Evolutionary conservation across 2,888 invertebrate species (phyloP).

Genomic region (Lithophane semibrunnea): DNA sequence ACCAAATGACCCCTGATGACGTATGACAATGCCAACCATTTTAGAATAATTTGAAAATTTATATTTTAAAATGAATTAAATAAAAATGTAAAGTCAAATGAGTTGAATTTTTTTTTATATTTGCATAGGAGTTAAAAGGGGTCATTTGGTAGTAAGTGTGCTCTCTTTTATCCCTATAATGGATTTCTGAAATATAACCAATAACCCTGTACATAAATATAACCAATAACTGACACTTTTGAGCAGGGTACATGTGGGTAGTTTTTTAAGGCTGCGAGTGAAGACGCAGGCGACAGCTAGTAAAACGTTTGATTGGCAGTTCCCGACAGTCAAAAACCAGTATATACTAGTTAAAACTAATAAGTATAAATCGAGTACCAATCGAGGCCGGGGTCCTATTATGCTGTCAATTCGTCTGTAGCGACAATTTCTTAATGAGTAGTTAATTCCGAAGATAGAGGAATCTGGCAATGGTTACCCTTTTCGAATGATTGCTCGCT

Average conservation of each 20-base stretch:
- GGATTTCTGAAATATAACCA: too few relatives aligned
- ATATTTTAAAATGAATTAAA: too few relatives aligned
- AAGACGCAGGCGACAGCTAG: neutral
- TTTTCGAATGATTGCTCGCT: constrained; percentile 56
- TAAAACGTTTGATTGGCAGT: neutral
- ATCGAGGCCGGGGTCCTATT: constrained; percentile 58
- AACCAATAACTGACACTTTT: neutral
- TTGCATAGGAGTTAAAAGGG: too few relatives aligned
- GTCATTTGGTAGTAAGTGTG: too few relatives aligned
- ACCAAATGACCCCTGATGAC: too few relatives aligned
- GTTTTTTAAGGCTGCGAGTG: neutral
- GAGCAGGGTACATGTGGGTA: too few relatives aligned
- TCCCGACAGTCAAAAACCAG: constrained; percentile 52
- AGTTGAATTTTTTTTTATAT: too few relatives aligned
- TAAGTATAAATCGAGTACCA: constrained; percentile 58
- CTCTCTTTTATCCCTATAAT: too few relatives aligned
- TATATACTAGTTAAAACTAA: constrained; percentile 60
- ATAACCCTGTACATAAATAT: too few relatives aligned
- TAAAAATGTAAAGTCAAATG: too few relatives aligned
- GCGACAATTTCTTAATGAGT: constrained; percentile 68
- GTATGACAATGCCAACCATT: too few relatives aligned
- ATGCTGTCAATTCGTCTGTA: constrained; percentile 64
- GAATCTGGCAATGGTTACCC: constrained; percentile 59
- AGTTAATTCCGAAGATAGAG: constrained; percentile 63
- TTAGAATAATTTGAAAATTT: too few relatives aligned